phyloP scores from a whole-genome alignment of 2,888 invertebrate species.

The Dusona sp. region DNA sequence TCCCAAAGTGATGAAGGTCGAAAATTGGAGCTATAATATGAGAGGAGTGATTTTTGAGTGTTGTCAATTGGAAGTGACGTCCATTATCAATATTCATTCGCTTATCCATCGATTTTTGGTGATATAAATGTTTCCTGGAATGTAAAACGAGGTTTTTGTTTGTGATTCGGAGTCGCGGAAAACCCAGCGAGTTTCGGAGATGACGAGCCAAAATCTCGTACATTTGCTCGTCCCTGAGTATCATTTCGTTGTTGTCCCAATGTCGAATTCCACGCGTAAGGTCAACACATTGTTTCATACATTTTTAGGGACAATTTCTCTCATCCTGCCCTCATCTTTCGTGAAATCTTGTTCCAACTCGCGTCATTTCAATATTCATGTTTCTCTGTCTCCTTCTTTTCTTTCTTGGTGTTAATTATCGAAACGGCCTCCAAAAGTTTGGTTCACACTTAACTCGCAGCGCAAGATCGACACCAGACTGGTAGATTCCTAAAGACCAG shows the following conservation, averaged over 20 bases:
- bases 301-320: neutral
- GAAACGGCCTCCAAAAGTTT: conserved; percentile 40
- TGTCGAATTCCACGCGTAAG: neutral
- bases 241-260: conserved; percentile 13
- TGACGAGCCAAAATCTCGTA: neutral
- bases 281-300: neutral
- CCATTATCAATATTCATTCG: neutral
- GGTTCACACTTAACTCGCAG: conserved; percentile 38
- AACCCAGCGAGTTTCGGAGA: neutral
- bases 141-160: neutral
- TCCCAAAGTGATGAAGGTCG: neutral
- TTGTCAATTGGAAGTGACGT: neutral
- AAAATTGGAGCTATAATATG: neutral
- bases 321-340: neutral
- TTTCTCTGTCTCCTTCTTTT: neutral
- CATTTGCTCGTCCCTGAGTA: neutral
- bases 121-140: neutral
- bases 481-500: conserved; percentile 45
- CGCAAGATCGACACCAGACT: conserved; percentile 10
- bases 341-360: neutral
- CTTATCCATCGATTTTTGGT: neutral
- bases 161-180: neutral
- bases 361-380: neutral
- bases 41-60: neutral
- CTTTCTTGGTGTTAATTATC: neutral